These are phyloP conservation scores for Gadopsis marmoratus DNA, from an alignment of 2,797 vertebrate species.

Conservation along the genomic window DNA sequence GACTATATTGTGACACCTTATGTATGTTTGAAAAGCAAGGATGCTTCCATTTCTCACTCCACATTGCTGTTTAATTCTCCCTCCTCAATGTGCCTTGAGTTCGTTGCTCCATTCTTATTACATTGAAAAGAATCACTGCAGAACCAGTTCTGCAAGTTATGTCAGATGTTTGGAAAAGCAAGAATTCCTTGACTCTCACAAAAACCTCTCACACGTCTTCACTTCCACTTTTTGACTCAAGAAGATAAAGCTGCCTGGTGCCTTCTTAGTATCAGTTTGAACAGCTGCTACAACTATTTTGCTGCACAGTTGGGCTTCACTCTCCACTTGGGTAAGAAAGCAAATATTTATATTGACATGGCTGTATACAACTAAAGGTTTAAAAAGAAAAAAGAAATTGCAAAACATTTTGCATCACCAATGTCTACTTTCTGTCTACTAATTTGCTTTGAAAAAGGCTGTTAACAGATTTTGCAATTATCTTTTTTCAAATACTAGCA, in stretches of 20 bases:
- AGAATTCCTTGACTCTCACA: conserved; percentile 31
- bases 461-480: background rate
- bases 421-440: background rate
- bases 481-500: too few species aligned
- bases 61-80: background rate
- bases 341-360: background rate
- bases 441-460: background rate
- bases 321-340: conserved; percentile 48
- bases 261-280: background rate
- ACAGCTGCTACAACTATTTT: background rate
- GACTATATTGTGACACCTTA: background rate
- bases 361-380: background rate
- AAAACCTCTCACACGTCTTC: conserved; percentile 13
- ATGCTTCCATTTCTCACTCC: conserved; percentile 11
- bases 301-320: conserved; percentile 18
- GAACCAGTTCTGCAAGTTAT: conserved; percentile 63
- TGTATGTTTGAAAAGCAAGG: conserved; percentile 16
- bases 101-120: background rate
- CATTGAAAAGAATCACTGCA: conserved; percentile 1
- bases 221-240: conserved; percentile 16
- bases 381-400: background rate
- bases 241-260: conserved; percentile 1
- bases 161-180: conserved; percentile 25
- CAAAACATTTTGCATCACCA: background rate
- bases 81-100: background rate